Conservation (phyloP, 2,888 invertebrate species). For the Athripsodes cinereus region DNA sequence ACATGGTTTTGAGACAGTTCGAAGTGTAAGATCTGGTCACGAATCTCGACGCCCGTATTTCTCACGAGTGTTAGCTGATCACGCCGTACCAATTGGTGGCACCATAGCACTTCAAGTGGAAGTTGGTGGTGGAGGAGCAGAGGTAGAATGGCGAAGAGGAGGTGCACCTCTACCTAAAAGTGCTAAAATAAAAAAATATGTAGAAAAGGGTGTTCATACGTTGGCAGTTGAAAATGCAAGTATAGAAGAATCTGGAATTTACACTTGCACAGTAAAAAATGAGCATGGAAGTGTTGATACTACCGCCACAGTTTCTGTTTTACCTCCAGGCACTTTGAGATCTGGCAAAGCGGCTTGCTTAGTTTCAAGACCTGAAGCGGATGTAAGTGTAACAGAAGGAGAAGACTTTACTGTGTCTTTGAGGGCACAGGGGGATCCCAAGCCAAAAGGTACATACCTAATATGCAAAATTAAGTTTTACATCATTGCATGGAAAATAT, state of each 20-base stretch:
- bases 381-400: constrained; percentile 66
- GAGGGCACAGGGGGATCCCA: constrained; percentile 75
- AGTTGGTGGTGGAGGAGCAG: constrained; percentile 13
- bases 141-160: constrained; percentile 71
- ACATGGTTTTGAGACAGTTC: constrained; percentile 21
- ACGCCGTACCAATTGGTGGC: constrained; percentile 68
- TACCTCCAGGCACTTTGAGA: constrained; percentile 51
- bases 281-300: constrained; percentile 68
- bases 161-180: constrained; percentile 52
- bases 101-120: constrained; percentile 66
- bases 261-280: constrained; percentile 71
- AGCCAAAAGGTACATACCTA: constrained; percentile 63
- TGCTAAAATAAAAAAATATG: constrained; percentile 61
- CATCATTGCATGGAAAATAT: no score
- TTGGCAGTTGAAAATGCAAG: constrained; percentile 66
- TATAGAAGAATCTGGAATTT: constrained; percentile 67
- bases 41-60: constrained; percentile 55
- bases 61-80: constrained; percentile 61
- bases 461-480: not conserved
- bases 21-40: constrained; percentile 16
- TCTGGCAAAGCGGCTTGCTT: constrained; percentile 75
- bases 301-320: constrained; percentile 64
- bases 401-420: constrained; percentile 82
- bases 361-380: constrained; percentile 69
- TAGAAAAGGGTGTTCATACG: constrained; percentile 65